phyloP scores from a whole-genome alignment of 2,113 vertebrate species.

The Thalassoma bifasciatum region DNA sequence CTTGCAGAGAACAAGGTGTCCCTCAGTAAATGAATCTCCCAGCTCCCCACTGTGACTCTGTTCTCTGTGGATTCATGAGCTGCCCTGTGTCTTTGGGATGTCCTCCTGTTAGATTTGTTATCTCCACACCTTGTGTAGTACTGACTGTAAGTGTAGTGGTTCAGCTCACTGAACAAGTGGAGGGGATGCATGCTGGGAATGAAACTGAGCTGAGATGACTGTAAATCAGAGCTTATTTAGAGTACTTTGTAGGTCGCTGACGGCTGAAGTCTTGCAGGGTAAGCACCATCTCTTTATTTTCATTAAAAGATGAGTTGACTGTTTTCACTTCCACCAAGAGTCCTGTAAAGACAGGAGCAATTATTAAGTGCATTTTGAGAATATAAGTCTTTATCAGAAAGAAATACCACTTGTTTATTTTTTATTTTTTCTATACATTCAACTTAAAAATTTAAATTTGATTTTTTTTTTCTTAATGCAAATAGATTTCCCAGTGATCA shows the following conservation, averaged over 20 bases:
- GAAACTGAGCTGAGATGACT: neutral
- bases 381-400: neutral
- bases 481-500: no score
- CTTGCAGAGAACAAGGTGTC: neutral
- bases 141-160: neutral
- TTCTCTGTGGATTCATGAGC: constrained; percentile 11
- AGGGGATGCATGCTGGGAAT: neutral
- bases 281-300: neutral
- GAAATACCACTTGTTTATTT: neutral
- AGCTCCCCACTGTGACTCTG: neutral
- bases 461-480: no score
- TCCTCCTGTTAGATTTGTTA: constrained; percentile 5
- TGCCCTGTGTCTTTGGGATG: constrained; percentile 10
- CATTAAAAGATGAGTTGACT: neutral
- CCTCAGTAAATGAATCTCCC: neutral
- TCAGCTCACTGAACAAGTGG: neutral
- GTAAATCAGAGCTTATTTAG: neutral
- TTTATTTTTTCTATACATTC: no score
- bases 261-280: neutral
- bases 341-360: neutral
- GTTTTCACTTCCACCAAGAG: neutral
- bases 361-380: neutral
- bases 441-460: no score
- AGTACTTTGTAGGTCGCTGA: neutral
- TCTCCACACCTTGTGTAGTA: neutral